phyloP scores from a whole-genome alignment of 2,113 vertebrate genomes.

The Sylvicapra grimmia region DNA sequence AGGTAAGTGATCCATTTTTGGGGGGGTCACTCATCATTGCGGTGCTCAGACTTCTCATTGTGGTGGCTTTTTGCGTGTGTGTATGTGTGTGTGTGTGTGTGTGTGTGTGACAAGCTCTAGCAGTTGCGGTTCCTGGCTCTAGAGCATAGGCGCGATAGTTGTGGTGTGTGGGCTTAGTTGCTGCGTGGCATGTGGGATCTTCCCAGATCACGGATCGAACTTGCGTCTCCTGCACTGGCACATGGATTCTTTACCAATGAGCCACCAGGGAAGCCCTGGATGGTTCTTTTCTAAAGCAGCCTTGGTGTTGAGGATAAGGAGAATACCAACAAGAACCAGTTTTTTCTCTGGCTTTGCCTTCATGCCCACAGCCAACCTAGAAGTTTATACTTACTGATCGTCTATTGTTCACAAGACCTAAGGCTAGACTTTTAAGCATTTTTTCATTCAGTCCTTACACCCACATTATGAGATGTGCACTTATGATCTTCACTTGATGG shows the following conservation, averaged over 20 bases:
- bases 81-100: too few relatives aligned
- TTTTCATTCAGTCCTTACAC: background rate
- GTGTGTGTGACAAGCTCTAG: background rate
- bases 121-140: background rate
- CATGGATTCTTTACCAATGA: background rate
- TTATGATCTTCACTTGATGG: background rate
- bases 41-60: background rate
- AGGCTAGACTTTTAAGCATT: background rate
- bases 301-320: background rate
- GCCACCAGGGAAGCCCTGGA: background rate
- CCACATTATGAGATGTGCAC: background rate
- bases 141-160: background rate
- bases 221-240: background rate
- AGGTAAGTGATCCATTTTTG: background rate
- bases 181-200: background rate
- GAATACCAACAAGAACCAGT: background rate
- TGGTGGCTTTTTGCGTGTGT: background rate
- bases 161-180: background rate
- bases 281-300: background rate
- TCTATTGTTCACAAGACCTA: background rate
- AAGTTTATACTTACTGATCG: background rate
- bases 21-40: background rate
- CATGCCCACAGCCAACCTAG: too few relatives aligned
- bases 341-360: background rate
- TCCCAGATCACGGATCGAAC: background rate